A percentile compares a stretch with the other conserved stretches of the same genome.
These are phyloP conservation scores for Zosterops lateralis DNA, from an alignment of 2,113 vertebrate genomes.

Conservation along the genomic window DNA sequence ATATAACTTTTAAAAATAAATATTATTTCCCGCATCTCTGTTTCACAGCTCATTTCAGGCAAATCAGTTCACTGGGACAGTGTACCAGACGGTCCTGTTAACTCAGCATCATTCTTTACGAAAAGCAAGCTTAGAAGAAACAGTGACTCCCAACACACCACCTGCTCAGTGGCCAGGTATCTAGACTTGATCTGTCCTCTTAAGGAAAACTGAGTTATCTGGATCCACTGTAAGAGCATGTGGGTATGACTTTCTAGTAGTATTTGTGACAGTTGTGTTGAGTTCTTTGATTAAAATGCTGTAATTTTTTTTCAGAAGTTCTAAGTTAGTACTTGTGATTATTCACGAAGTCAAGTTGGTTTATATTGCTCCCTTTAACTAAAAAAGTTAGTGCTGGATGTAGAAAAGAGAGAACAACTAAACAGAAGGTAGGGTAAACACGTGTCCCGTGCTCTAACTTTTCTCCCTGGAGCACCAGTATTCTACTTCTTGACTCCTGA, in stretches of 20 bases:
- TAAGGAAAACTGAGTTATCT: not conserved
- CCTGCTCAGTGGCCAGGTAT: constrained; percentile 97
- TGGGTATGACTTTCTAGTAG: not conserved
- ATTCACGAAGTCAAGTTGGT: not conserved
- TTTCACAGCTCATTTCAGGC: constrained; percentile 82
- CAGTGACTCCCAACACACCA: constrained; percentile 88
- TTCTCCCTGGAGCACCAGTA: not conserved
- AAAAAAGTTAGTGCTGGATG: not conserved
- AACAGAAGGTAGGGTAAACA: not conserved
- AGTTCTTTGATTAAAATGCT: not conserved
- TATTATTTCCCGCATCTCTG: not conserved
- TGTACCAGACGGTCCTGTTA: constrained; percentile 91
- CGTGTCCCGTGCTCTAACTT: not conserved
- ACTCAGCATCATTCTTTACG: constrained; percentile 80
- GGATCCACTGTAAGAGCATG: not conserved
- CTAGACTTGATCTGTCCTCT: not conserved
- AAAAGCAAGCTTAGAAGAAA: constrained; percentile 85
- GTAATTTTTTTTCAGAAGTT: not conserved
- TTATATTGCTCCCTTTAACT: not conserved
- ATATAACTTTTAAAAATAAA: not conserved
- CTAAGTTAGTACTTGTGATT: not conserved
- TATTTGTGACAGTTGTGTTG: not conserved
- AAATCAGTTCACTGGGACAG: constrained; percentile 91
- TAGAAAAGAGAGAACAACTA: not conserved
- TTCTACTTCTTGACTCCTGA: not conserved